A percentile compares a stretch with the other conserved stretches of the same genome.
Conservation (phyloP, 1,140 invertebrate genomes). For the Oncopodura yosiiana region DNA sequence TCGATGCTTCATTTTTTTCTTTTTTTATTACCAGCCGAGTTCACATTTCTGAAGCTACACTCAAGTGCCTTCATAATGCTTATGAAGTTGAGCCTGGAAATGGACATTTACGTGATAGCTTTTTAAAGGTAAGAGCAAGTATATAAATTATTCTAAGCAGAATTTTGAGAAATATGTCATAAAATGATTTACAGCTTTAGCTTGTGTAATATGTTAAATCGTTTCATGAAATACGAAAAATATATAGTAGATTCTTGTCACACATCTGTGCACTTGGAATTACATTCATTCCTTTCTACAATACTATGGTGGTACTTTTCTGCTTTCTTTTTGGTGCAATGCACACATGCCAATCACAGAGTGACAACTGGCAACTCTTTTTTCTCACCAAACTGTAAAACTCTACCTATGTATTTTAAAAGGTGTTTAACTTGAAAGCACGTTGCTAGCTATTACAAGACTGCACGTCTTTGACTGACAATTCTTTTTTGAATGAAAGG, state of each 20-base stretch:
- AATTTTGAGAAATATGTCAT: background rate
- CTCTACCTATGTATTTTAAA: too few relatives aligned
- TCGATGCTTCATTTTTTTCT: too few relatives aligned
- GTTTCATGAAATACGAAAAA: too few relatives aligned
- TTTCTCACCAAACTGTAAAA: too few relatives aligned
- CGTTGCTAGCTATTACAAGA: too few relatives aligned
- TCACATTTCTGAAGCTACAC: slow-evolving; percentile 78
- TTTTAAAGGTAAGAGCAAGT: slow-evolving; percentile 51
- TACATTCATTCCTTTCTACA: slow-evolving; percentile 12
- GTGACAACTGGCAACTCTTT: too few relatives aligned
- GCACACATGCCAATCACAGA: slow-evolving; percentile 10
- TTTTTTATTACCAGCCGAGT: slow-evolving; percentile 63
- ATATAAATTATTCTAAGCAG: background rate
- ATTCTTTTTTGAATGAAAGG: too few relatives aligned
- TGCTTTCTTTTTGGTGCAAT: too few relatives aligned
- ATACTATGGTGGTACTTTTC: too few relatives aligned
- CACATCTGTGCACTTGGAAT: slow-evolving; percentile 17
- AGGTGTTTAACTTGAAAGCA: too few relatives aligned
- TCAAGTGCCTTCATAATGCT: slow-evolving; percentile 58
- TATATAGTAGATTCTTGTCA: slow-evolving; percentile 12
- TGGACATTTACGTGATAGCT: slow-evolving; percentile 70
- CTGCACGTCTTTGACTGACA: too few relatives aligned
- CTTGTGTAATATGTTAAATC: background rate
- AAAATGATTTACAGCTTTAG: background rate
- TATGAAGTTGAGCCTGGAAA: slow-evolving; percentile 89